A percentile compares a stretch with the other conserved stretches of the same genome.
phyloP scores from a whole-genome alignment of 2,113 vertebrate genomes.

The Crotalus helleri region DNA sequence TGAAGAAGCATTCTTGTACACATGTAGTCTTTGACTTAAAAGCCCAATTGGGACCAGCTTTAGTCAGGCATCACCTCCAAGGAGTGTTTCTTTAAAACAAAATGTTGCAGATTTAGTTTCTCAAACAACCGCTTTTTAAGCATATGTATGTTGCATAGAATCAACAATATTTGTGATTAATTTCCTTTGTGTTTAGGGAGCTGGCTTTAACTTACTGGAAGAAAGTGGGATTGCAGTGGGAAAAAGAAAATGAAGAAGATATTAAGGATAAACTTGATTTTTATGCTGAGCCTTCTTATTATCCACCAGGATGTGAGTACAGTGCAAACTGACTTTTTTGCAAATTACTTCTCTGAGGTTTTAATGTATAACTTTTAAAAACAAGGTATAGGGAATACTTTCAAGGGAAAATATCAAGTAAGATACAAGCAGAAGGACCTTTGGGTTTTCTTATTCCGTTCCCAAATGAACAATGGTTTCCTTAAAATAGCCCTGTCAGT shows the following conservation, averaged over 20 bases:
- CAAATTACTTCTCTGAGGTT: not conserved
- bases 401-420: not conserved
- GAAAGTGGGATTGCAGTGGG: constrained; percentile 87
- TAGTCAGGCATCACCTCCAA: not conserved
- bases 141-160: not conserved
- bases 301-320: constrained; percentile 81
- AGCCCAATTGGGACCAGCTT: not conserved
- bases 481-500: not conserved
- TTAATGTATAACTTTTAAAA: not conserved
- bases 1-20: not conserved
- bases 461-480: not conserved
- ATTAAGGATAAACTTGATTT: constrained; percentile 97
- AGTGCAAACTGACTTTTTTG: accelerated
- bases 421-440: not conserved
- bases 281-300: constrained; percentile 70
- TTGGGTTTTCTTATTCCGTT: not conserved
- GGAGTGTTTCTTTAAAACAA: not conserved
- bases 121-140: not conserved
- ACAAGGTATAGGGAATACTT: not conserved
- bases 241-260: constrained; percentile 91
- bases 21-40: not conserved
- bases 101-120: not conserved
- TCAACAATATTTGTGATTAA: not conserved
- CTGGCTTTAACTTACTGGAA: constrained; percentile 82
- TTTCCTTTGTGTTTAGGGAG: constrained; percentile 66